A percentile compares a stretch with the other conserved stretches of the same genome.
Conservation (phyloP, 2,113 vertebrate genomes). For the Marcusenius ussheri region DNA sequence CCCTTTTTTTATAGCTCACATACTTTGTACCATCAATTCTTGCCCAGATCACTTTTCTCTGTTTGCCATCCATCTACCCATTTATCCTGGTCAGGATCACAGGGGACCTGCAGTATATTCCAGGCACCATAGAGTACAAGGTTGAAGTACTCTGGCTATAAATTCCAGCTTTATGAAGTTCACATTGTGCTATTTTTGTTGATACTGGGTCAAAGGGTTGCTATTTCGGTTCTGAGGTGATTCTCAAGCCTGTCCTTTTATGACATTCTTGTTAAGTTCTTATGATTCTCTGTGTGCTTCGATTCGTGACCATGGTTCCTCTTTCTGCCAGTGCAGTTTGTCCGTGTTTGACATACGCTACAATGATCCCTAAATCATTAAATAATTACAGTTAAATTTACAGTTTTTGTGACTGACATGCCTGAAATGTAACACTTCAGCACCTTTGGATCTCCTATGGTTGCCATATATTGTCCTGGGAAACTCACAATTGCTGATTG, state of each 20-base stretch:
- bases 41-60: not conserved
- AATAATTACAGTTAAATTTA: not conserved
- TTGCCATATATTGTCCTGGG: not conserved
- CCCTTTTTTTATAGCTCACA: not conserved
- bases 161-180: not conserved
- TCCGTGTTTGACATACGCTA: not conserved
- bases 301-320: not conserved
- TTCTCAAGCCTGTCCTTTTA: not conserved
- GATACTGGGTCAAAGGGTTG: not conserved
- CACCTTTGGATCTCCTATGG: not conserved
- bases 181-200: not conserved
- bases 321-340: not conserved
- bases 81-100: not conserved
- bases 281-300: not conserved
- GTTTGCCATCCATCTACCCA: not conserved
- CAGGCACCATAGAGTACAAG: not conserved
- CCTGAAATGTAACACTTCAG: not conserved
- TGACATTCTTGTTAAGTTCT: not conserved
- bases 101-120: not conserved
- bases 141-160: not conserved
- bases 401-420: not conserved
- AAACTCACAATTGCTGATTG: not conserved
- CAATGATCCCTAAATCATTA: not conserved
- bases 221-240: not conserved
- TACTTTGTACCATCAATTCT: not conserved